phyloP scores from a whole-genome alignment of 2,888 invertebrate species.

The Achlya flavicornis region DNA sequence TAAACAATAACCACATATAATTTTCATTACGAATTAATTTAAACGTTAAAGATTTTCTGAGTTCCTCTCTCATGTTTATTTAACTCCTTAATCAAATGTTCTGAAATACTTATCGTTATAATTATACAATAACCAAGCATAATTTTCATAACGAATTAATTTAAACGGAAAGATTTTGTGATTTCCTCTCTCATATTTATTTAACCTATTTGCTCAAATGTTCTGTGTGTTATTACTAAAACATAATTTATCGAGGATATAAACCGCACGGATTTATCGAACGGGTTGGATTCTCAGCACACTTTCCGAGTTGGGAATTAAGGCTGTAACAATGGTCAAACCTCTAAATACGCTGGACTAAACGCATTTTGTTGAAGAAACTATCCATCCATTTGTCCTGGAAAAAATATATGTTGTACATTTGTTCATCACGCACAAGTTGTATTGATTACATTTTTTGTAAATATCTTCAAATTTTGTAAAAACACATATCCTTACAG shows the following conservation, averaged over 20 bases:
- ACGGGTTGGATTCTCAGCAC: conserved; percentile 53
- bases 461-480: too few relatives aligned
- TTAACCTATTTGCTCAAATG: conserved; percentile 17
- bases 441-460: too few relatives aligned
- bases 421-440: too few relatives aligned
- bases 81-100: conserved; percentile 20
- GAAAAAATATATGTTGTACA: too few relatives aligned
- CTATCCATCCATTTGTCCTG: too few relatives aligned
- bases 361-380: too few relatives aligned
- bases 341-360: too few relatives aligned
- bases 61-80: not conserved
- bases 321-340: too few relatives aligned
- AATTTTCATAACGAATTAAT: not conserved
- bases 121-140: not conserved
- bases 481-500: too few relatives aligned
- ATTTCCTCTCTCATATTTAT: not conserved
- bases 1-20: not conserved
- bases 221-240: conserved; percentile 32
- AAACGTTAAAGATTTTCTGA: not conserved
- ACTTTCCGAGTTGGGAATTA: conserved; percentile 61
- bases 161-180: not conserved
- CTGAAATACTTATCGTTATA: conserved; percentile 11
- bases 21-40: not conserved
- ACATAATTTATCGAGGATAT: conserved; percentile 45
- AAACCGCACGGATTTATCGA: conserved; percentile 45